phyloP scores from a whole-genome alignment of 2,888 invertebrate genomes.

The Chirona hameri region DNA sequence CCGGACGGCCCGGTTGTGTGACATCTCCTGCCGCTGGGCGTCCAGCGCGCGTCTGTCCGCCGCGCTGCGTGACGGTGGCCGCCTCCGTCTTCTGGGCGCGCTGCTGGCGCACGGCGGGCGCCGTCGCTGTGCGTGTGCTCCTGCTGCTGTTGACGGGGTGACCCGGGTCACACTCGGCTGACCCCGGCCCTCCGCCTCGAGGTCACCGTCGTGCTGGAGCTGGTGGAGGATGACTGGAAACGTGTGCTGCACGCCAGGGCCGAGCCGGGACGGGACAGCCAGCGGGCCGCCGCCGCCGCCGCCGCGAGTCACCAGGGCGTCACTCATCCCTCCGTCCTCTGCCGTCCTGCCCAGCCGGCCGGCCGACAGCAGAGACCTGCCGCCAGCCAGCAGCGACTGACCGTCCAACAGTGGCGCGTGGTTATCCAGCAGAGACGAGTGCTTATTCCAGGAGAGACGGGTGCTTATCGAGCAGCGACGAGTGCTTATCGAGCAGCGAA shows the following conservation, averaged over 20 bases:
- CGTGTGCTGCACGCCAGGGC: neutral
- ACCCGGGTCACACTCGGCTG: constrained; percentile 2
- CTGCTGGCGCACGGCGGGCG: neutral
- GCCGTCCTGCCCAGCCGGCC: neutral
- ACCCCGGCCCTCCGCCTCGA: neutral
- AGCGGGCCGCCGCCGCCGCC: neutral
- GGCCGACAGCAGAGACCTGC: neutral
- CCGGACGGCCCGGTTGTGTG: neutral
- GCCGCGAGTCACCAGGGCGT: neutral
- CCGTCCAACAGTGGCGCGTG: neutral
- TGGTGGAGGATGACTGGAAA: neutral
- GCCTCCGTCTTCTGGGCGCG: neutral
- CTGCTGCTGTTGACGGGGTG: neutral
- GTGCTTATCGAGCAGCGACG: too few species aligned
- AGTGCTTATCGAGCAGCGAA: too few species aligned
- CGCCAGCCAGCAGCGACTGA: neutral
- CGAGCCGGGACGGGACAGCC: neutral
- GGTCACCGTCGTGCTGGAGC: neutral
- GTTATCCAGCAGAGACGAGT: neutral
- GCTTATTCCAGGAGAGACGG: too few species aligned
- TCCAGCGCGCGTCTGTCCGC: neutral
- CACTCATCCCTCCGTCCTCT: neutral
- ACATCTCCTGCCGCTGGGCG: neutral
- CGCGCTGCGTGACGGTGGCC: neutral
- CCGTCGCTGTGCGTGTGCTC: neutral